Evolutionary conservation across 1,140 invertebrate genomes (phyloP).

Genomic region (Stegodyphus mimosarum): DNA sequence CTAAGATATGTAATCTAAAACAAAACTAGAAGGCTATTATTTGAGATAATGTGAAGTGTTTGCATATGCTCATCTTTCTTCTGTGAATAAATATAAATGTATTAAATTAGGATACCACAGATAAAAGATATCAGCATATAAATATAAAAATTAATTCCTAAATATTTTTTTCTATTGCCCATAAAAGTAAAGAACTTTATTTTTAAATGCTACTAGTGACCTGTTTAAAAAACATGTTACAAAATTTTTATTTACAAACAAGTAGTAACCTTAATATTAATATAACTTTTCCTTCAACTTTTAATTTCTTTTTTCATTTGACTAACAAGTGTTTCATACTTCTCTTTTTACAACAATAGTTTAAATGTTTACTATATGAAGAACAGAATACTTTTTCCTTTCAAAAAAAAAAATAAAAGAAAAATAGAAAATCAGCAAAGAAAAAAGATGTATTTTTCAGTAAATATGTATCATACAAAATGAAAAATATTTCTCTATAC

Average conservation of each 20-base stretch:
- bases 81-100: background rate
- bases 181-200: background rate
- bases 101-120: background rate
- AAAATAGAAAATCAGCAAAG: too few relatives aligned
- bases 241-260: background rate
- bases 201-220: background rate
- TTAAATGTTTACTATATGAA: background rate
- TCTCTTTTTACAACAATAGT: background rate
- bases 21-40: background rate
- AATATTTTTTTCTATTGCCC: background rate
- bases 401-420: too few relatives aligned
- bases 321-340: background rate
- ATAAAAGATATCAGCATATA: background rate
- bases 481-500: too few relatives aligned
- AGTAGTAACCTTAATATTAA: background rate
- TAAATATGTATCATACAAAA: too few relatives aligned
- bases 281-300: background rate
- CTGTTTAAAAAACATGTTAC: background rate
- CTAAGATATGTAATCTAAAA: background rate
- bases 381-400: background rate
- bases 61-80: background rate
- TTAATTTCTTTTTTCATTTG: background rate
- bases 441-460: too few relatives aligned
- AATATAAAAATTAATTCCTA: background rate
- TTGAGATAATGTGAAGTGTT: background rate